Evolutionary conservation across 2,113 vertebrate species (phyloP).

Genomic region (Mesoclemmys tuberculata): DNA sequence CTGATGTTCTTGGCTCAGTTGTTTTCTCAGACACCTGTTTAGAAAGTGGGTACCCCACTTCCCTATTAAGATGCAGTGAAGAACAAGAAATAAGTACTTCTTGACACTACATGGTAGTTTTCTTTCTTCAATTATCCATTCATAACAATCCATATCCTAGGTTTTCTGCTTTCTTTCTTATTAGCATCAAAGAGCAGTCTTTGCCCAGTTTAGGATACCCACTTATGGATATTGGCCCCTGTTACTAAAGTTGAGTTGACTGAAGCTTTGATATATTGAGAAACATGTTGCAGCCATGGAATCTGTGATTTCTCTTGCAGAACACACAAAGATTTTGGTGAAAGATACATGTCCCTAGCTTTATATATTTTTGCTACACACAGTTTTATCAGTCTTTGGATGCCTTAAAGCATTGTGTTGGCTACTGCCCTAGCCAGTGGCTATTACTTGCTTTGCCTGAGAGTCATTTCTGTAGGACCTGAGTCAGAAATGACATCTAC

Average conservation of each 20-base stretch:
- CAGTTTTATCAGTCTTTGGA: neutral
- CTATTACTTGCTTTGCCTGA: no score
- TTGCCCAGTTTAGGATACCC: neutral
- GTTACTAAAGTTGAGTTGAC: accelerated
- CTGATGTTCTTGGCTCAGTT: no score
- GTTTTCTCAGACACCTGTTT: no score
- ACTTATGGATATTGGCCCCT: neutral
- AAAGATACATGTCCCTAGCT: no score
- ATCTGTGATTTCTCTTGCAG: neutral
- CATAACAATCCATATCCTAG: neutral
- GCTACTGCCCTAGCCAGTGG: neutral
- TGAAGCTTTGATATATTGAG: neutral
- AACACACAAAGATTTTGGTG: neutral
- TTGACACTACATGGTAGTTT: neutral
- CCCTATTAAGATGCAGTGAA: neutral
- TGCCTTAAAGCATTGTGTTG: neutral
- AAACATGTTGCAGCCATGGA: neutral
- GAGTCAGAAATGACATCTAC: no score
- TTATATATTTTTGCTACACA: neutral
- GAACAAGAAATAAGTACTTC: neutral
- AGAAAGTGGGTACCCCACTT: no score
- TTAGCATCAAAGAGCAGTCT: neutral
- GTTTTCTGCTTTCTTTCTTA: neutral
- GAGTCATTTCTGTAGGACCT: no score
- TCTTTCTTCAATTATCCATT: neutral